Evolutionary conservation across 2,888 invertebrate species (phyloP).

Genomic region (Drosophila melanosoma): DNA sequence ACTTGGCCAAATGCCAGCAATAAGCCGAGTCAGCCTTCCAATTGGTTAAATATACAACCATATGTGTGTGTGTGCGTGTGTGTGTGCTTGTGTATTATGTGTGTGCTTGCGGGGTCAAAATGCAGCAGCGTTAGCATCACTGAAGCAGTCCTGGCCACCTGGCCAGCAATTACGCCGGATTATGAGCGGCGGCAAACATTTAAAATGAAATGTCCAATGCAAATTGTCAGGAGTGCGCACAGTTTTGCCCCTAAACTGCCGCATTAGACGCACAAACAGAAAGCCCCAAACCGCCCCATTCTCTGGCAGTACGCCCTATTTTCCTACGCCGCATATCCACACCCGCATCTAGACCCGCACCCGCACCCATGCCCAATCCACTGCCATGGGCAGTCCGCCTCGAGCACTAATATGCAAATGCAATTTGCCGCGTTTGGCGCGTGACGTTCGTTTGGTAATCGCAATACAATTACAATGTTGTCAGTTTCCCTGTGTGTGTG

Average conservation of each 20-base stretch:
- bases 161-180: conserved; percentile 69
- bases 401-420: conserved; percentile 78
- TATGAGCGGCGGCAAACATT: conserved; percentile 73
- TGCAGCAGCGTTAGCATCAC: conserved; percentile 38
- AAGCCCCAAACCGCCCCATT: not conserved
- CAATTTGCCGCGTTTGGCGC: conserved; percentile 82
- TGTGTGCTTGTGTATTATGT: not conserved
- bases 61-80: conserved; percentile 11
- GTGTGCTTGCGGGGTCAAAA: conserved; percentile 49
- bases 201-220: conserved; percentile 80
- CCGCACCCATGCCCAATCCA: conserved; percentile 1
- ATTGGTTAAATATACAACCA: conserved; percentile 54
- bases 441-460: conserved; percentile 82
- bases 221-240: conserved; percentile 62
- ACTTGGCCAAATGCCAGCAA: conserved; percentile 82
- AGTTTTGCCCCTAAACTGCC: conserved; percentile 48
- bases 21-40: conserved; percentile 46
- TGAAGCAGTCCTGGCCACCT: conserved; percentile 46
- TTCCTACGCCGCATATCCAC: not conserved
- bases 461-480: conserved; percentile 80
- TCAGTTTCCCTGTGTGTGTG: conserved; percentile 40
- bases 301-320: not conserved
- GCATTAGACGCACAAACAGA: conserved; percentile 37
- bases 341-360: not conserved
- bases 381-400: conserved; percentile 26